Conservation (phyloP, 2,797 vertebrate species). For the Cyprinella venusta region DNA sequence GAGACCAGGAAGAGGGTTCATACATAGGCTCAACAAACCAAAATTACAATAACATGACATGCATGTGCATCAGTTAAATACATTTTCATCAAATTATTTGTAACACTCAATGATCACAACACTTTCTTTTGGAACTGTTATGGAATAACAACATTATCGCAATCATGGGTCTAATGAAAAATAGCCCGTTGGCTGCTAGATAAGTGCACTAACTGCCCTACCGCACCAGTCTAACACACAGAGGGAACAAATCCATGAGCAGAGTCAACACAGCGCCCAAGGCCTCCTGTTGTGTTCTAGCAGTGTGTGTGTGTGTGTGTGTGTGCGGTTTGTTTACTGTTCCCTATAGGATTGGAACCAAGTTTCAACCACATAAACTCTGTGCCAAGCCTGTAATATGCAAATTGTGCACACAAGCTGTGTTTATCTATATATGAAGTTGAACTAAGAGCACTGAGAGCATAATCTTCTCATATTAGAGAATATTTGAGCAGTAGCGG, state of each 20-base stretch:
- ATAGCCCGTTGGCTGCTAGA: neutral
- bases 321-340: constrained; percentile 23
- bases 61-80: neutral
- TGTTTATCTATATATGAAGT: neutral
- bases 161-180: neutral
- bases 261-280: constrained; percentile 50
- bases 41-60: neutral
- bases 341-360: constrained; percentile 44
- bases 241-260: constrained; percentile 42
- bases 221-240: constrained; percentile 7
- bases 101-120: neutral
- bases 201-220: neutral
- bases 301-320: neutral
- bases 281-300: constrained; percentile 30
- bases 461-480: neutral
- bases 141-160: neutral
- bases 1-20: neutral
- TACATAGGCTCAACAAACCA: neutral
- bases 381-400: constrained; percentile 14
- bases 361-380: constrained; percentile 56
- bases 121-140: neutral
- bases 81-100: neutral
- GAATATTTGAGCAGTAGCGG: neutral
- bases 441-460: no score
- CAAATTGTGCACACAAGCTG: constrained; percentile 13